Base-by-base conservation (phyloP, 2,888 invertebrate genomes). In the Hyposoter didymator region DNA sequence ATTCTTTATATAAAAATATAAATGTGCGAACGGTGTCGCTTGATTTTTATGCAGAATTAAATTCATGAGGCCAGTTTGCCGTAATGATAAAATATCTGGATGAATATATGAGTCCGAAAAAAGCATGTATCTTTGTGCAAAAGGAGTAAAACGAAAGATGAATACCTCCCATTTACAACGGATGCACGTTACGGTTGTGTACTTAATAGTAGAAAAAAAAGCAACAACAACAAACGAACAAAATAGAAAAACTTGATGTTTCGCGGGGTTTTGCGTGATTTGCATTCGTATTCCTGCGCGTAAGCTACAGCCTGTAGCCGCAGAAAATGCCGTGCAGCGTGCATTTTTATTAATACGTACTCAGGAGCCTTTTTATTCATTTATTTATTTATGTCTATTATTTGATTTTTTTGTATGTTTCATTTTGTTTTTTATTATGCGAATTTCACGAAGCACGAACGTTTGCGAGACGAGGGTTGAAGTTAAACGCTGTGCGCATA, bases 401-500 rank as follows among this genome's bases (percentile, higher is more conserved):
- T 72, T 72, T 45, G 47, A 5, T 47, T 47, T 52, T n/a, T 55
- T 72, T 72, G 39, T 55, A 22, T 19, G 14, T 35, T 52, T 35
- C 59, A 8, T 66, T 66, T 35, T 64, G 14, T 64, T 12, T 22
- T 67, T 70, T 35, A 14, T 19, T 22, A 43, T n/a, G 22, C n/a
- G 78, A 28, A 39, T 78, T 66, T 78, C 47, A 75, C 67, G 72
- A 78, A 82, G 22, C 64, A 47, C 17, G 19, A 67, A 45, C 72
- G 74, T 32, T 52, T 17, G 17, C n/a, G 67, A 49, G 74, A 81
- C 74, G 59, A 69, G 74, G 59, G 28, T 47, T 59, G 62, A 59
- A 76, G 78, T 85, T 85, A 82, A 82, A 85, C 82, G 72, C 66
- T 72, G 72, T 82, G 76, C 78, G 76, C 78, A 85, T 85, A 85